Base-by-base conservation (phyloP, 2,113 vertebrate species). In the Apaloderma vittatum region DNA sequence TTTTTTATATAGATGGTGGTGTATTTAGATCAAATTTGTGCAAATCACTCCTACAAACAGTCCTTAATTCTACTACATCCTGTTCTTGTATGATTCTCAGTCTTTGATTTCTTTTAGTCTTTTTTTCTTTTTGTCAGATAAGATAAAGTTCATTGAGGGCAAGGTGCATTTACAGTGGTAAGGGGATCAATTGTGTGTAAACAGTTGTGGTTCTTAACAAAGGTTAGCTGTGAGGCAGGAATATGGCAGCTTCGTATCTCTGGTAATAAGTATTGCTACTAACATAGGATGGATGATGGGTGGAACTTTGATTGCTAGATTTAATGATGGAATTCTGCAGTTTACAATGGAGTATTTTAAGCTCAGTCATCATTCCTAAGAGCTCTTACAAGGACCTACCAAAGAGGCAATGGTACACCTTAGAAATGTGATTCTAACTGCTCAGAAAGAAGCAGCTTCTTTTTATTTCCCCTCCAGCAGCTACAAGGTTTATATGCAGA, bases 301-400 rank as follows among this genome's bases (percentile, higher is more conserved):
- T 80, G 20, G 40, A 80, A 71, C 57, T 96, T 93, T 89, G 94
- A 88, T 51, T 90, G 88, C 88, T 89, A 87, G 87, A 77, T 65
- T 79, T 88, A 95, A 81, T 89, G 73, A 87, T 86, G 40, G 79
- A 92, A 83, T 71, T 83, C 71, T 89, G 48, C 75, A 73, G 63
- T 73, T 97, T 84, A 75, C 71, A 86, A 45, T 45, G 48, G 92
- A 92, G n/a, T 88, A 55, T 92, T 95, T 95, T 94, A 93, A 93
- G 52, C 36, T 87, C 34, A 23, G 66, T 89, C 91, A 65, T 94
- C 67, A 62, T 88, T 94, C 55, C 49, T 94, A 67, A 84, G 57
- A 34, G 72, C 24, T 79, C 23, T 94, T 67, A 58, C 49, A 79
- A 93, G 34, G 54, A 74, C 20, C 63, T 45, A 83, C 74, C 79